phyloP scores from a whole-genome alignment of 2,797 vertebrate species.

The Tokudaia tokunoshimensis region DNA sequence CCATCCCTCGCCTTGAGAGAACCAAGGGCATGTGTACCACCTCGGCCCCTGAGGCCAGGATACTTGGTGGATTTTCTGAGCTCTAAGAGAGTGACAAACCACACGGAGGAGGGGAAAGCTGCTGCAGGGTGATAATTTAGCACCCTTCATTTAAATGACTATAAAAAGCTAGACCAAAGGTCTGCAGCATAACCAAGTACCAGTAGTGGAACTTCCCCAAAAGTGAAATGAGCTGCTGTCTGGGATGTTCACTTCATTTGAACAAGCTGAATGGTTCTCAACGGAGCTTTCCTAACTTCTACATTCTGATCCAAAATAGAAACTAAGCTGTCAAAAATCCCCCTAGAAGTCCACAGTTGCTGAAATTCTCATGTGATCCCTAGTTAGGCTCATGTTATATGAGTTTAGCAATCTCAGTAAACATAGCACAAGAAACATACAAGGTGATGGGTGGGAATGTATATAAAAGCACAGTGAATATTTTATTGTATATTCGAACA shows the following conservation, averaged over 20 bases:
- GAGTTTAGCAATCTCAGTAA: not conserved
- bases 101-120: not conserved
- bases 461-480: fast-evolving
- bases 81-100: not conserved
- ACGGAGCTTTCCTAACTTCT: slow-evolving; percentile 47
- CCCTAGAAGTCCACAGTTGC: slow-evolving; percentile 51
- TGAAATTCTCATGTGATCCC: not conserved
- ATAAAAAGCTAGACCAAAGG: slow-evolving; percentile 17
- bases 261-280: not conserved
- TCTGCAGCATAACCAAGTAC: not conserved
- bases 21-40: not conserved
- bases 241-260: slow-evolving; percentile 43
- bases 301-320: slow-evolving; percentile 42
- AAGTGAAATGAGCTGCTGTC: slow-evolving; percentile 72
- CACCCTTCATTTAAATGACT: slow-evolving; percentile 53
- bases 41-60: not conserved
- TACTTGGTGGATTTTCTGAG: not conserved
- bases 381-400: not conserved
- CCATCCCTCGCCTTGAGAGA: not conserved
- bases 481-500: not conserved
- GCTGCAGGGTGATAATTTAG: not conserved
- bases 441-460: not conserved
- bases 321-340: slow-evolving; percentile 57
- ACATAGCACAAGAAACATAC: not conserved
- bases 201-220: slow-evolving; percentile 46